Evolutionary conservation across 2,888 invertebrate species (phyloP).

Genomic region (Thalpophila matura): DNA sequence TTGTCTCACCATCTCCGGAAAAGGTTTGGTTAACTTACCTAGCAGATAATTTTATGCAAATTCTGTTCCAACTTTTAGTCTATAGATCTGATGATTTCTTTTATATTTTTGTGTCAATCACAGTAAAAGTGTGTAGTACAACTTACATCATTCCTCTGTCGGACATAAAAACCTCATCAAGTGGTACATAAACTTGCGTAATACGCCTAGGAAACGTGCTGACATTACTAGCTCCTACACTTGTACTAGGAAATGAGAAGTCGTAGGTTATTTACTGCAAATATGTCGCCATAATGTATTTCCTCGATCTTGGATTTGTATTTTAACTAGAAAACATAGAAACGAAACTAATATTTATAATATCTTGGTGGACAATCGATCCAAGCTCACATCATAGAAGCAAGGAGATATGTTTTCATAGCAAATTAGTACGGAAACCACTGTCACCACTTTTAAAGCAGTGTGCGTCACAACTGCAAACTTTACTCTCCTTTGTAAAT

Average conservation of each 20-base stretch:
- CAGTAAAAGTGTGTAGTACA: conserved; percentile 36
- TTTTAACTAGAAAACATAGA: neutral
- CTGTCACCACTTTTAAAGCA: too few species aligned
- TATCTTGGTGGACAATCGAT: neutral
- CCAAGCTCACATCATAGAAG: too few species aligned
- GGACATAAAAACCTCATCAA: conserved; percentile 35
- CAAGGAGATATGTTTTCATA: too few species aligned
- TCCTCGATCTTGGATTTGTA: conserved; percentile 18
- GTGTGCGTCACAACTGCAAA: too few species aligned
- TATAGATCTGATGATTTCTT: neutral
- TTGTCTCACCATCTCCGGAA: too few species aligned
- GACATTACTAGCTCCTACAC: conserved; percentile 5
- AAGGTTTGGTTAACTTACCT: neutral
- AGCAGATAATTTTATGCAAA: neutral
- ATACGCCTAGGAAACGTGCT: conserved; percentile 20
- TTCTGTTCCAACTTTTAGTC: neutral
- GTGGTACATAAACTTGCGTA: conserved; percentile 26
- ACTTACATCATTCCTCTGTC: conserved; percentile 30
- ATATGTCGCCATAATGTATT: conserved; percentile 18
- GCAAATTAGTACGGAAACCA: too few species aligned
- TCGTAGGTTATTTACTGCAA: conserved; percentile 19
- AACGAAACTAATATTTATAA: neutral
- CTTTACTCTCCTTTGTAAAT: too few species aligned
- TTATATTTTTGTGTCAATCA: neutral
- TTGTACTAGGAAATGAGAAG: conserved; percentile 28